Evolutionary conservation across 2,797 vertebrate genomes (phyloP).

Genomic region (Periophthalmus magnuspinnatus): DNA sequence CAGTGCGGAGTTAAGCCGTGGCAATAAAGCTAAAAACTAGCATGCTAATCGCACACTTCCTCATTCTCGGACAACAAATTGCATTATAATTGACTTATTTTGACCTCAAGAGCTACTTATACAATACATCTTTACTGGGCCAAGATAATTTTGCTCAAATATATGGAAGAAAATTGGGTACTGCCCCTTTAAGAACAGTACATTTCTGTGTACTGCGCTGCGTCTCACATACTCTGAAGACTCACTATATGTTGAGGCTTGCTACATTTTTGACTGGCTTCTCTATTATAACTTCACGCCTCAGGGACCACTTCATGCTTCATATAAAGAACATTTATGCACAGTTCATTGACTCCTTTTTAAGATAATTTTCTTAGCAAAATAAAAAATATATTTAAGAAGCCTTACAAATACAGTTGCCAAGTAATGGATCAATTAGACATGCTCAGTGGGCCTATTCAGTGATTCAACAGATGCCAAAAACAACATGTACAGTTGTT

Average conservation of each 20-base stretch:
- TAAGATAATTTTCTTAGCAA: conserved; percentile 29
- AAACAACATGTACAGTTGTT: neutral
- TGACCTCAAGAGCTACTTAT: too few relatives aligned
- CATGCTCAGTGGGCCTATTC: conserved; percentile 52
- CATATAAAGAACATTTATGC: conserved; percentile 24
- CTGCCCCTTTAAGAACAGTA: neutral
- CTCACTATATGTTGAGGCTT: conserved; percentile 41
- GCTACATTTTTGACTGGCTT: conserved; percentile 26
- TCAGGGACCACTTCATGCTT: conserved; percentile 28
- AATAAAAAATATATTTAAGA: conserved; percentile 22
- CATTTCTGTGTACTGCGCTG: conserved; percentile 18
- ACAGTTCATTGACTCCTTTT: conserved; percentile 19
- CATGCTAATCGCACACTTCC: too few relatives aligned
- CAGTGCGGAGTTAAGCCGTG: too few relatives aligned
- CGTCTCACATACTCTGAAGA: conserved; percentile 14
- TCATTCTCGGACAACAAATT: too few relatives aligned
- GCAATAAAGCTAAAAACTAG: too few relatives aligned
- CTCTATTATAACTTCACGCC: conserved; percentile 23
- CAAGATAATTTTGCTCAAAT: too few relatives aligned
- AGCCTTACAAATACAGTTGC: conserved; percentile 16
- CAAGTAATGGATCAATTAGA: conserved; percentile 4
- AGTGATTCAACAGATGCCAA: neutral
- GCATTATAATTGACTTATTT: too few relatives aligned
- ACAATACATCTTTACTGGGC: too few relatives aligned
- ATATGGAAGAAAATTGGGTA: too few relatives aligned